Conservation (phyloP, 2,888 invertebrate genomes). For the Torymus texanus region DNA sequence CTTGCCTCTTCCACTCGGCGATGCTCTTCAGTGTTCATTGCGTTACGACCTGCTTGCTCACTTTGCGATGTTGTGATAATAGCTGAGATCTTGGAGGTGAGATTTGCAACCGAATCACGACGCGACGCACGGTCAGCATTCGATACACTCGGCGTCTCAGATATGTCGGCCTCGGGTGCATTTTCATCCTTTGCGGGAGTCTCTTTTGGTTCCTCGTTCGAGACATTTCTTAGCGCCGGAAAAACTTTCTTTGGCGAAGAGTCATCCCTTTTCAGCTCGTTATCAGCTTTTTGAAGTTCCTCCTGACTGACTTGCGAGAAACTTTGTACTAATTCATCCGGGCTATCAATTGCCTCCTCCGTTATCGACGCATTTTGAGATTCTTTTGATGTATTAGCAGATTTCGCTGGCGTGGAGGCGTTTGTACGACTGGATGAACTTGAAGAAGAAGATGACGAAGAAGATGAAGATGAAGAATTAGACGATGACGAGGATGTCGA, state of each 20-base stretch:
- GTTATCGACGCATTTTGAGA: neutral
- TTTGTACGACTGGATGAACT: conserved; percentile 53
- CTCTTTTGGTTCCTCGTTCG: conserved; percentile 61
- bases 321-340: neutral
- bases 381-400: neutral
- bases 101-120: conserved; percentile 67
- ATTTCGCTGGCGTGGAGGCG: conserved; percentile 29
- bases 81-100: conserved; percentile 68
- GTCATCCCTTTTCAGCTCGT: neutral
- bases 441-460: conserved; percentile 60
- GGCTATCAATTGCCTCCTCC: conserved; percentile 10
- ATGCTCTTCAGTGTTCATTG: neutral
- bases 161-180: conserved; percentile 66
- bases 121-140: conserved; percentile 66
- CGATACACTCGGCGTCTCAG: conserved; percentile 71
- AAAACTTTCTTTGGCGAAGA: conserved; percentile 67
- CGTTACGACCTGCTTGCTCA: neutral
- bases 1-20: too few relatives aligned
- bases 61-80: conserved; percentile 7
- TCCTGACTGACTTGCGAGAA: conserved; percentile 9
- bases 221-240: conserved; percentile 59
- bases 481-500: conserved; percentile 59
- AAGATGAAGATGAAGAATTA: conserved; percentile 59
- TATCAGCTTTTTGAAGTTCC: neutral
- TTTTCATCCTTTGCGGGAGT: conserved; percentile 70